Evolutionary conservation across 2,113 vertebrate species (phyloP).

Genomic region (Hippocampus abdominalis): DNA sequence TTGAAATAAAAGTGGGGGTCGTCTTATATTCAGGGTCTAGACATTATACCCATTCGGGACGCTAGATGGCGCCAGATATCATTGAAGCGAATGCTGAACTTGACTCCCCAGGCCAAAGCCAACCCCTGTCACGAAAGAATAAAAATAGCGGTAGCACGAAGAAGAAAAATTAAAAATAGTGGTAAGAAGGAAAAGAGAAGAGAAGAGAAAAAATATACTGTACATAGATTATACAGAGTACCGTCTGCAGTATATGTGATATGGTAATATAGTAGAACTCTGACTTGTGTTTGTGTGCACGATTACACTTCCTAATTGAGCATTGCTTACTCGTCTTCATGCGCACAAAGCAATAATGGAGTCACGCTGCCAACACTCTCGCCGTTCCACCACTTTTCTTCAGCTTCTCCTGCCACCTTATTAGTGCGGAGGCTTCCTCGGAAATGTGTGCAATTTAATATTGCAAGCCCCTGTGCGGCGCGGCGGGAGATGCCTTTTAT

Average conservation of each 20-base stretch:
- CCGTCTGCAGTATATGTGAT: neutral
- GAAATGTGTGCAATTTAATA: conserved; percentile 26
- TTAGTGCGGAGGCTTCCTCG: conserved; percentile 11
- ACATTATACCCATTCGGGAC: too few relatives aligned
- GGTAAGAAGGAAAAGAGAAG: too few relatives aligned
- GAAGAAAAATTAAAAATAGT: too few relatives aligned
- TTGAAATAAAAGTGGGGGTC: too few relatives aligned
- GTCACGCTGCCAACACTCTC: conserved; percentile 14
- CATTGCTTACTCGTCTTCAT: conserved; percentile 11
- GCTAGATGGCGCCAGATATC: too few relatives aligned
- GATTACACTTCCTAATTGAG: neutral
- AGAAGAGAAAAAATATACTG: neutral
- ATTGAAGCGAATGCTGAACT: too few relatives aligned
- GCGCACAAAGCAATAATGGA: conserved; percentile 21
- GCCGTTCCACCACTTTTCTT: neutral
- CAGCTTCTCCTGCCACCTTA: conserved; percentile 1
- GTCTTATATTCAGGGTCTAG: too few relatives aligned
- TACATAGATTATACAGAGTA: neutral
- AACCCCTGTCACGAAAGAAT: too few relatives aligned
- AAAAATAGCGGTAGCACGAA: too few relatives aligned
- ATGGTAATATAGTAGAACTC: neutral
- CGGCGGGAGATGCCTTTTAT: neutral
- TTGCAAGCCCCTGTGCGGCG: neutral
- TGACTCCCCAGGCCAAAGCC: too few relatives aligned
- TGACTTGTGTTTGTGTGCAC: neutral